These are phyloP conservation scores for Myripristis murdjan DNA, from an alignment of 2,797 vertebrate species.

Conservation along the genomic window DNA sequence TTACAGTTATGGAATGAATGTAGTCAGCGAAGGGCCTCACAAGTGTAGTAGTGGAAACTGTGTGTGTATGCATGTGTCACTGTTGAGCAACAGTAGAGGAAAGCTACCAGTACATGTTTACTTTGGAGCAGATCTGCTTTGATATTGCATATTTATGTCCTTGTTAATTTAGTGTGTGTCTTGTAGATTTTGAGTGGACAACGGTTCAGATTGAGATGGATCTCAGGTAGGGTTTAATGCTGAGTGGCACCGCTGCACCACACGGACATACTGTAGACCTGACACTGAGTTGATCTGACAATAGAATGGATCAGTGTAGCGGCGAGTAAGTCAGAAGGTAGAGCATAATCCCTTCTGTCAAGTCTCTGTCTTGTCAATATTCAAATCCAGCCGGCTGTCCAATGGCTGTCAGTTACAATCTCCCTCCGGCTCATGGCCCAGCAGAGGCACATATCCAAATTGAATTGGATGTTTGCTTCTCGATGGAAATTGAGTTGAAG, in stretches of 20 bases:
- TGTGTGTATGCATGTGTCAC: slow-evolving; percentile 22
- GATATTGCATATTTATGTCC: slow-evolving; percentile 57
- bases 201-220: slow-evolving; percentile 75
- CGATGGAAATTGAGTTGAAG: slow-evolving; percentile 81
- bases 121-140: slow-evolving; percentile 56
- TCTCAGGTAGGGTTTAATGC: slow-evolving; percentile 79
- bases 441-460: slow-evolving; percentile 84
- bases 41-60: slow-evolving; percentile 17
- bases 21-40: not conserved
- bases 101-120: slow-evolving; percentile 33
- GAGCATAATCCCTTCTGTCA: slow-evolving; percentile 87
- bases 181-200: slow-evolving; percentile 73
- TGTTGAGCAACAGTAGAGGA: not conserved
- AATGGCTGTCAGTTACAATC: slow-evolving; percentile 87
- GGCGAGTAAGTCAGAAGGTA: slow-evolving; percentile 81
- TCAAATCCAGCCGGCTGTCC: slow-evolving; percentile 84
- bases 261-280: slow-evolving; percentile 78
- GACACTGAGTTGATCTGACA: slow-evolving; percentile 84
- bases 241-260: slow-evolving; percentile 73
- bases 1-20: not conserved
- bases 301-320: slow-evolving; percentile 83
- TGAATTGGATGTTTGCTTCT: slow-evolving; percentile 84
- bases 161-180: slow-evolving; percentile 56
- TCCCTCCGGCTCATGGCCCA: slow-evolving; percentile 76
- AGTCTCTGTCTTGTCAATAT: slow-evolving; percentile 86